These are phyloP conservation scores for Andinoacara biseriatus DNA, from an alignment of 2,113 vertebrate genomes.

Conservation along the genomic window DNA sequence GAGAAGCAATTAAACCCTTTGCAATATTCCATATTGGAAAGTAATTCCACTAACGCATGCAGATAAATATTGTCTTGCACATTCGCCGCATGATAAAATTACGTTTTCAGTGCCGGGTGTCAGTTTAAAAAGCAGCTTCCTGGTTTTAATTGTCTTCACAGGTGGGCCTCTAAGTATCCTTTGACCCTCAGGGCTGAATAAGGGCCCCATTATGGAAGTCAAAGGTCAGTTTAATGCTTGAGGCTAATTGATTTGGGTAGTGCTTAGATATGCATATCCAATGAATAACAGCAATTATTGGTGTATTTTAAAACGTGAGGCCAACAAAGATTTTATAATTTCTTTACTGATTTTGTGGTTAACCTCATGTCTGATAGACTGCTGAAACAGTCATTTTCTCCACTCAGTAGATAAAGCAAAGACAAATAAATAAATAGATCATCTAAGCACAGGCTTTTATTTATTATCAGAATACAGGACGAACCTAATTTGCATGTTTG, in stretches of 20 bases:
- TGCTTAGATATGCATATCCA: slow-evolving; percentile 68
- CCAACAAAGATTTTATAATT: slow-evolving; percentile 2
- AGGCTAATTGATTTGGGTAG: slow-evolving; percentile 62
- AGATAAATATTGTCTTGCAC: neutral
- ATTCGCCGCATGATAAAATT: neutral
- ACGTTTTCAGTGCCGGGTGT: slow-evolving; percentile 23
- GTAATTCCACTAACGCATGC: neutral
- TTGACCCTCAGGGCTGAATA: slow-evolving; percentile 59
- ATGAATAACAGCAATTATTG: slow-evolving; percentile 42
- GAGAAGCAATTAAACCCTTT: slow-evolving; percentile 6
- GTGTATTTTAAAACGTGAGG: neutral
- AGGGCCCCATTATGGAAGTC: slow-evolving; percentile 65
- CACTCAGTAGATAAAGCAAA: neutral
- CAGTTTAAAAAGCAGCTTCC: slow-evolving; percentile 57
- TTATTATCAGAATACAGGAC: neutral
- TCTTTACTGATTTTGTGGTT: neutral
- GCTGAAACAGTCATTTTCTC: neutral
- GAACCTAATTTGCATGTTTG: neutral
- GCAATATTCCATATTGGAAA: neutral
- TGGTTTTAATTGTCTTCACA: slow-evolving; percentile 75
- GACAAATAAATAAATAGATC: neutral
- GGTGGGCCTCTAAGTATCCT: slow-evolving; percentile 68
- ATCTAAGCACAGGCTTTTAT: neutral
- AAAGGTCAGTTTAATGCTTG: slow-evolving; percentile 68
- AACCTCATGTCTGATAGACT: neutral